Evolutionary conservation across 2,797 vertebrate species (phyloP).

Genomic region (Chelonia mydas): DNA sequence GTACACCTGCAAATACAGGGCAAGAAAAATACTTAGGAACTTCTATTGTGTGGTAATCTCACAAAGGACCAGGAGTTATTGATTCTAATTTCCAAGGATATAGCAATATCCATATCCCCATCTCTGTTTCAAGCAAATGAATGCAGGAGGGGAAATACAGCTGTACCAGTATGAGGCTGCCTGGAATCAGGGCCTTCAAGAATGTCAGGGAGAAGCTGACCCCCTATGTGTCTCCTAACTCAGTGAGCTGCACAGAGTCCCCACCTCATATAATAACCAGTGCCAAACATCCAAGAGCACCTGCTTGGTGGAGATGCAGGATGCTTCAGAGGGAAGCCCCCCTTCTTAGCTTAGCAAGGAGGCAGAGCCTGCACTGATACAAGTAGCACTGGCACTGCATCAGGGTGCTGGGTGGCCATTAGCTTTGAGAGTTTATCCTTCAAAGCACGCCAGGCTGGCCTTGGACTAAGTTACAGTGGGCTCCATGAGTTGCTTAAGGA

Average conservation of each 20-base stretch:
- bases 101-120: background rate
- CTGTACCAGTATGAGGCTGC: background rate
- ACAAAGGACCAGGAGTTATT: background rate
- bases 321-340: too few relatives aligned
- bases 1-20: background rate
- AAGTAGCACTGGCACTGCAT: too few relatives aligned
- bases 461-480: background rate
- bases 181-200: background rate
- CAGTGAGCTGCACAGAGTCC: background rate
- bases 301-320: too few relatives aligned
- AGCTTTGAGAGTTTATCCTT: too few relatives aligned
- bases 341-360: too few relatives aligned
- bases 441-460: too few relatives aligned
- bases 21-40: background rate
- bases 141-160: background rate
- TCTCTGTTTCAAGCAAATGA: background rate
- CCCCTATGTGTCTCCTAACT: background rate
- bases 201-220: background rate
- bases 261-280: background rate
- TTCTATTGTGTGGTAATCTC: background rate
- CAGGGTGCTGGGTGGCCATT: too few relatives aligned
- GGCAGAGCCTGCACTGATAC: too few relatives aligned
- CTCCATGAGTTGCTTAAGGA: background rate
- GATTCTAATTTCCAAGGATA: background rate
- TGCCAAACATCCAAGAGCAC: too few relatives aligned